These are phyloP conservation scores for Geococcyx californianus DNA, from an alignment of 2,113 vertebrate species.

Conservation along the genomic window DNA sequence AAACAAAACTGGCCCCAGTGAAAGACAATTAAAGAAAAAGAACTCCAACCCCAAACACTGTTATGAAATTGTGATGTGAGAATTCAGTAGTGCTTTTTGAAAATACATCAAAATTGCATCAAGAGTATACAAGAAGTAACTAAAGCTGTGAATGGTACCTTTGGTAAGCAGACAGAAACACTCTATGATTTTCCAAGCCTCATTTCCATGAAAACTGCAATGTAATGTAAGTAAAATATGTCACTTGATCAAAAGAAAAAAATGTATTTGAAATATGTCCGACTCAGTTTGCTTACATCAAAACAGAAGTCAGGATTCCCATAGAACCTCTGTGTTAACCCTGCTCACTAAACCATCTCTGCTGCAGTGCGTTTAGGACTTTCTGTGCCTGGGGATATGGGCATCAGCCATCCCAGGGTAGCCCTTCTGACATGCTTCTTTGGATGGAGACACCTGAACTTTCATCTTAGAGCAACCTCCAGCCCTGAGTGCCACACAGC, in stretches of 20 bases:
- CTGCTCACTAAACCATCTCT: background rate
- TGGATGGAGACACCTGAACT: background rate
- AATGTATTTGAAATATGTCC: background rate
- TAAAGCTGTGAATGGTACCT: background rate
- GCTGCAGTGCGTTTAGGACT: background rate
- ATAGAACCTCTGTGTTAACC: background rate
- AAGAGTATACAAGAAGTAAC: background rate
- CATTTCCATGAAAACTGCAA: background rate
- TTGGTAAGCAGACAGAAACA: background rate
- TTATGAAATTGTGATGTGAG: background rate
- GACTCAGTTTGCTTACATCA: background rate
- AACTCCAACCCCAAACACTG: background rate
- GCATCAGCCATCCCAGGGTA: background rate
- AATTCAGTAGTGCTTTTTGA: background rate
- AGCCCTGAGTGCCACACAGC: too few relatives aligned
- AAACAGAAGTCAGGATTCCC: background rate
- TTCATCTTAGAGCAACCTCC: background rate
- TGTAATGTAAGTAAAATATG: background rate
- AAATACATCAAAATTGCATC: background rate
- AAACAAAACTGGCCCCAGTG: too few relatives aligned
- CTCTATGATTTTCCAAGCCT: background rate
- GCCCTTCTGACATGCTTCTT: accelerated
- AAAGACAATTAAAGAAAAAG: background rate
- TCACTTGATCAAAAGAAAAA: background rate
- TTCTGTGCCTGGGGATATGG: background rate